Conservation (phyloP, 2,888 invertebrate genomes). For the Julus scanicus region DNA sequence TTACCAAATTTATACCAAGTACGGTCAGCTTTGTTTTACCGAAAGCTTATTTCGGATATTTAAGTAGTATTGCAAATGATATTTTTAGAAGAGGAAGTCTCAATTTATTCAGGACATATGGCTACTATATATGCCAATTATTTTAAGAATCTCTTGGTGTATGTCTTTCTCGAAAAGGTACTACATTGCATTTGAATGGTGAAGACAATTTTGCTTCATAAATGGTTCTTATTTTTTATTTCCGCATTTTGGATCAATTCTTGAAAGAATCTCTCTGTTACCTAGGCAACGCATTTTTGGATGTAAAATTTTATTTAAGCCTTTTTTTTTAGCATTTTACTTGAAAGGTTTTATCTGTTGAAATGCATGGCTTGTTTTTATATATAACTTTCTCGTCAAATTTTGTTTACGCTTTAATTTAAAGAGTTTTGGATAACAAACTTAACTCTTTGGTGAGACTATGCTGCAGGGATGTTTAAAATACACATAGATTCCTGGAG, state of each 20-base stretch:
- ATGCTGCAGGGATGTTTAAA: too few relatives aligned
- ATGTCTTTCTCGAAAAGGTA: conserved; percentile 1
- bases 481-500: too few relatives aligned
- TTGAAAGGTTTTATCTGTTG: conserved; percentile 1
- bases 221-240: conserved; percentile 24
- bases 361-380: conserved; percentile 15
- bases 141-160: neutral
- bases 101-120: neutral
- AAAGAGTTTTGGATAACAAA: too few relatives aligned
- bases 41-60: too few relatives aligned
- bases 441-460: too few relatives aligned
- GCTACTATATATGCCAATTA: neutral
- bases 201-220: conserved; percentile 10
- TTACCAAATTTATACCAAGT: too few relatives aligned
- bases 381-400: neutral
- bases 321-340: neutral
- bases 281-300: neutral
- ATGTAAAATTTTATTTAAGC: conserved; percentile 33
- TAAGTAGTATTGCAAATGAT: neutral
- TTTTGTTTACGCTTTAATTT: neutral
- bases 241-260: conserved; percentile 26
- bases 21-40: too few relatives aligned
- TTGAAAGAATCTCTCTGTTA: conserved; percentile 6
- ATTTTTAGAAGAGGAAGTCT: neutral
- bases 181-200: neutral